A percentile compares a stretch with the other conserved stretches of the same genome.
phyloP scores from a whole-genome alignment of 2,113 vertebrate genomes.

The Onychostoma macrolepis region DNA sequence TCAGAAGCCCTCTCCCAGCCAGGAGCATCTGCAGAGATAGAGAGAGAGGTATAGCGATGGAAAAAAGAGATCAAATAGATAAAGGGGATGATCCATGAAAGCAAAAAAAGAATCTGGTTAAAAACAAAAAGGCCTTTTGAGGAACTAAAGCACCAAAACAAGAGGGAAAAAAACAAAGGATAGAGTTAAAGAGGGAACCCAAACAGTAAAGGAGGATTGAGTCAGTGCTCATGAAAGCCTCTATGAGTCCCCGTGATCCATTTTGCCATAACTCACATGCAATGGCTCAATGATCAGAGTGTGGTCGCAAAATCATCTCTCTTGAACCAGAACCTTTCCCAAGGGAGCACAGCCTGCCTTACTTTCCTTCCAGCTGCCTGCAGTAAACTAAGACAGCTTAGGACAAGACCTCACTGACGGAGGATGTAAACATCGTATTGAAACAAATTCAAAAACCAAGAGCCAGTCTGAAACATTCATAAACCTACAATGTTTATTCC shows the following conservation, averaged over 20 bases:
- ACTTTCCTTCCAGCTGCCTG: slow-evolving; percentile 49
- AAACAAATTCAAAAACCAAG: slow-evolving; percentile 54
- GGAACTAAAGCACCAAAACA: neutral
- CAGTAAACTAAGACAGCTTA: slow-evolving; percentile 48
- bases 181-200: neutral
- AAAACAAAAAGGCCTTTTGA: neutral
- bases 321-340: slow-evolving; percentile 55
- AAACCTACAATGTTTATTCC: neutral
- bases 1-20: slow-evolving; percentile 31
- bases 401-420: slow-evolving; percentile 55
- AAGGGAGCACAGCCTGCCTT: slow-evolving; percentile 41
- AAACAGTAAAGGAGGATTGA: slow-evolving; percentile 1
- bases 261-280: slow-evolving; percentile 36
- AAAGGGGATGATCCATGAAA: slow-evolving; percentile 7
- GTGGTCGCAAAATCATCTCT: slow-evolving; percentile 15
- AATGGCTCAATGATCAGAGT: slow-evolving; percentile 41
- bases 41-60: slow-evolving; percentile 2
- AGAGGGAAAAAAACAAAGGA: neutral
- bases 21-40: neutral
- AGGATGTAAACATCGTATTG: slow-evolving; percentile 69
- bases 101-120: slow-evolving; percentile 1
- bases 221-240: slow-evolving; percentile 45
- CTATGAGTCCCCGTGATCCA: slow-evolving; percentile 57
- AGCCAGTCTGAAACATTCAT: neutral
- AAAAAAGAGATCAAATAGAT: slow-evolving; percentile 2